A percentile compares a stretch with the other conserved stretches of the same genome.
These are phyloP conservation scores for Aplocera efformata DNA, from an alignment of 2,888 invertebrate genomes.

Conservation along the genomic window DNA sequence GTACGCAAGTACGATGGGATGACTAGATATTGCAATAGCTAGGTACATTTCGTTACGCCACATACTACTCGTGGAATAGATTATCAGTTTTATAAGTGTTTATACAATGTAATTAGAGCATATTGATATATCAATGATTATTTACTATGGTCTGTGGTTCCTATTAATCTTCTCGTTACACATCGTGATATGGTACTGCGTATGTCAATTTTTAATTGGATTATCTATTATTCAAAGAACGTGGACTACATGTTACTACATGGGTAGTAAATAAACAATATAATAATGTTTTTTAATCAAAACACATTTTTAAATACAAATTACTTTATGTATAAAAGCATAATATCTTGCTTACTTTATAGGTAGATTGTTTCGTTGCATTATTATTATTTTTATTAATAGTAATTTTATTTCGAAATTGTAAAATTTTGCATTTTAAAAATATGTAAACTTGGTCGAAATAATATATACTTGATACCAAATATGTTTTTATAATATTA, in stretches of 20 bases:
- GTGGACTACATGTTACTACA: conserved; percentile 6
- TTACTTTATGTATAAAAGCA: no score
- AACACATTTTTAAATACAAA: no score
- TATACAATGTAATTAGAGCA: conserved; percentile 51
- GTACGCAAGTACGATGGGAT: conserved; percentile 35
- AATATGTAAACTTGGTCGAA: no score
- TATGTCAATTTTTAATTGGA: conserved; percentile 31
- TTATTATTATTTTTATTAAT: no score
- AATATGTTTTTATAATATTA: no score
- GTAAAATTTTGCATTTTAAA: no score
- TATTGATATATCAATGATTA: conserved; percentile 36
- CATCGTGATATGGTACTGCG: conserved; percentile 31
- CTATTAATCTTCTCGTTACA: conserved; percentile 23
- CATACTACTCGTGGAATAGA: conserved; percentile 60
- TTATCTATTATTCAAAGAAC: conserved; percentile 29
- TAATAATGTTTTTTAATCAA: conserved; percentile 20
- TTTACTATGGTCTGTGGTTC: conserved; percentile 34
- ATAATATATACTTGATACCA: no score
- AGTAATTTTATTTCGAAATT: no score
- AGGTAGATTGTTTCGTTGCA: no score
- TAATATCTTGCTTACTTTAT: no score
- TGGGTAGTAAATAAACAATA: conserved; percentile 9
- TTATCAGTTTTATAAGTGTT: conserved; percentile 43
- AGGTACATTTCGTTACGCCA: conserved; percentile 54
- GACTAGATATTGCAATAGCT: conserved; percentile 23